Base-by-base conservation (phyloP, 2,888 invertebrate genomes). In the Drosophila mimica region DNA sequence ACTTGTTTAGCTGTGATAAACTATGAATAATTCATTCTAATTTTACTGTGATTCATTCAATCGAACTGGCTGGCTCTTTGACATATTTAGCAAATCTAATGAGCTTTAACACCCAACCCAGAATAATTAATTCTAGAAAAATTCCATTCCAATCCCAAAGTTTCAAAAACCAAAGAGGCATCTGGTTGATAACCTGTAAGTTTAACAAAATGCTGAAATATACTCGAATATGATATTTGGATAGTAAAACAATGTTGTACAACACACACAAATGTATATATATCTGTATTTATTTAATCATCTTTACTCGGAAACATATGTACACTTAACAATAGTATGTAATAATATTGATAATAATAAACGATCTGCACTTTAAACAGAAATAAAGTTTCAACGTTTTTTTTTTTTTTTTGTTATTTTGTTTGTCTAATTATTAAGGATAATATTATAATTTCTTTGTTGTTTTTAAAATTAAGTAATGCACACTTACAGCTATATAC, bases 401-500 rank as follows among this genome's bases (percentile, higher is more conserved):
- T 70, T 48, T 17, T 6, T 70, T 48, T 15, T 58, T 8, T 15
- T 34, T 5, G 0, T n/a, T 25, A 34, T 25, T 17, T 36, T 25
- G 15, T 46, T 46, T 25, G 20, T 52, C 72, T 89, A 89, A 73
- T 87, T 72, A 62, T 68, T 78, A 74, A 38, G 53, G 54, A 62
- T 73, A 74, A 62, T 82, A 72, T 85, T 67, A 65, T 77, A 81
- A 73, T 67, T 73, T 30, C 53, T 54, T 76, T 43, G 52, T 52
- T 56, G 25, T 28, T 54, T 54, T 17, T 78, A 66, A 76, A 81
- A 87, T 78, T 74, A 82, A 58, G 40, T 79, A 85, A 84, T 87
- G 84, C 82, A 83, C 86, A 80, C 86, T 86, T 87, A 86, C 80
- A 85, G 76, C 86, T 87, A 88, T 87, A 66, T 86, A 87, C 87